Percentiles rank a stretch among this genome's conserved stretches.
phyloP scores from a whole-genome alignment of 2,797 vertebrate genomes.

The Steatocranus sp. region DNA sequence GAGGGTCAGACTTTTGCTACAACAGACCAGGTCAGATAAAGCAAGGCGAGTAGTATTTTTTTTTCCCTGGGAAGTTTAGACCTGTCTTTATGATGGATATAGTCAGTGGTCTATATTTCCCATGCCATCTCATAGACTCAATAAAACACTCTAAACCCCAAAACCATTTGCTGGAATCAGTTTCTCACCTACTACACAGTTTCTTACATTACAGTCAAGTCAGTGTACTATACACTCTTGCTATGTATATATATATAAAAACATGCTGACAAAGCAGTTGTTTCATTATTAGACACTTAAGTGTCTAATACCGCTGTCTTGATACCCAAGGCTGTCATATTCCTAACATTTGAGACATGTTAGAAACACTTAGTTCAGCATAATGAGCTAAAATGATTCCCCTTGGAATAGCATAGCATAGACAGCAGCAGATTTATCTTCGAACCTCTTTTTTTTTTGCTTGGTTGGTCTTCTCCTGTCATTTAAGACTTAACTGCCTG shows the following conservation, averaged over 20 bases:
- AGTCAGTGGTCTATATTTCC: neutral
- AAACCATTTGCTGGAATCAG: neutral
- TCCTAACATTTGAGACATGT: neutral
- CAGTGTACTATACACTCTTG: neutral
- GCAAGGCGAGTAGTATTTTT: neutral
- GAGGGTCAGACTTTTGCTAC: neutral
- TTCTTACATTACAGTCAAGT: neutral
- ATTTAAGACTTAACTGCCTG: neutral
- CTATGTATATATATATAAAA: neutral
- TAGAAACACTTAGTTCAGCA: slow-evolving; percentile 13
- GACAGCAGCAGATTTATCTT: neutral
- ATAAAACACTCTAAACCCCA: neutral
- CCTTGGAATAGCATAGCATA: neutral
- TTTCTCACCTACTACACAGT: neutral
- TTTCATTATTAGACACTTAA: slow-evolving; percentile 1
- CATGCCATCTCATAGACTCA: neutral
- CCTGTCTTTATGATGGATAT: neutral
- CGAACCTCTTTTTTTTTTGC: neutral
- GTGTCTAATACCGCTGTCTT: neutral
- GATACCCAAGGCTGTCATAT: slow-evolving; percentile 4
- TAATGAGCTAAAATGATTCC: slow-evolving; percentile 7
- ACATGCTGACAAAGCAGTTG: slow-evolving; percentile 5
- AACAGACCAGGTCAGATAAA: neutral
- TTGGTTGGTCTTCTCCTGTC: neutral
- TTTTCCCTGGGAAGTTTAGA: neutral